Evolutionary conservation across 1,140 invertebrate genomes (phyloP).

Genomic region (Drosophila sulfurigaster): DNA sequence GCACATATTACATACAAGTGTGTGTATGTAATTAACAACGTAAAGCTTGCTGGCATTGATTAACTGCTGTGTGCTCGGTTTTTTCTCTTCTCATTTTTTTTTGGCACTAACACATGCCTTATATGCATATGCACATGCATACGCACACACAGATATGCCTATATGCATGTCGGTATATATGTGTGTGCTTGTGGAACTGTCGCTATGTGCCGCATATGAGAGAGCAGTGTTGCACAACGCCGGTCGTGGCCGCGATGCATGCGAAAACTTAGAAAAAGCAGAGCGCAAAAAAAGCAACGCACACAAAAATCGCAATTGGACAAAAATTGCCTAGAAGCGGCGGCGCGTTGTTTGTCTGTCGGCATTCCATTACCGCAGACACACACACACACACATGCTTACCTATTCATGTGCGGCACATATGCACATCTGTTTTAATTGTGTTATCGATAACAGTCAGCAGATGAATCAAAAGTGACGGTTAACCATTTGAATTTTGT

Average conservation of each 20-base stretch:
- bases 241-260: conserved; percentile 38
- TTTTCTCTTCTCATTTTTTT: conserved; percentile 24
- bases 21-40: conserved; percentile 62
- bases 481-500: conserved; percentile 72
- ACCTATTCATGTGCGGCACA: background rate
- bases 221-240: conserved; percentile 49
- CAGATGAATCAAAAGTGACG: conserved; percentile 62
- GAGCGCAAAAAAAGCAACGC: conserved; percentile 39
- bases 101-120: conserved; percentile 51
- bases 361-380: conserved; percentile 6
- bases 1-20: conserved; percentile 12
- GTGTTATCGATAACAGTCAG: conserved; percentile 54
- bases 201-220: conserved; percentile 54
- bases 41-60: conserved; percentile 68
- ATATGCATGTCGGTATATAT: conserved; percentile 14
- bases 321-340: conserved; percentile 9
- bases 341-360: conserved; percentile 5
- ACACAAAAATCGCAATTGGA: conserved; percentile 49
- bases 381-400: conserved; percentile 3
- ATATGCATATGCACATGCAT: conserved; percentile 34
- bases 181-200: conserved; percentile 39
- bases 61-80: conserved; percentile 35
- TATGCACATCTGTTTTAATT: conserved; percentile 42
- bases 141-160: background rate
- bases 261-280: conserved; percentile 30